phyloP scores from a whole-genome alignment of 2,888 invertebrate genomes.

The Saturnia japonica region DNA sequence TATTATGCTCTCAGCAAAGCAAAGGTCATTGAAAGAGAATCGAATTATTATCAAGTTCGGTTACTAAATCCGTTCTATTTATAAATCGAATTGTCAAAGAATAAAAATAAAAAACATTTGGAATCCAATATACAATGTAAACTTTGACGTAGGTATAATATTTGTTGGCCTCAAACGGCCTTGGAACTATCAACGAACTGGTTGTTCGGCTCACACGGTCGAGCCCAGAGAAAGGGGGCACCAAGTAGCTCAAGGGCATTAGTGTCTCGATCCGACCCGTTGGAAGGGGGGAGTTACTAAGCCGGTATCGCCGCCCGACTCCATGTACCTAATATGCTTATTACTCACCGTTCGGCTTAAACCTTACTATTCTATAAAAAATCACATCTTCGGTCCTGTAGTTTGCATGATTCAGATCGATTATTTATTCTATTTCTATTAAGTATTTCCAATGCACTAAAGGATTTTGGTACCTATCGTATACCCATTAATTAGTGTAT shows the following conservation, averaged over 20 bases:
- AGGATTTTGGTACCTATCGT: not conserved
- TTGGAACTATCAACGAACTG: slow-evolving; percentile 16
- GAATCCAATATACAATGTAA: not conserved
- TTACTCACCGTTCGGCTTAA: not conserved
- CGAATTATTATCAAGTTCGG: no score
- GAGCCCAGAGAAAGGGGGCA: slow-evolving; percentile 22
- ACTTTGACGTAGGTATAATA: slow-evolving; percentile 11
- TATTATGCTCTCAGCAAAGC: no score
- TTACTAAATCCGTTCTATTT: no score
- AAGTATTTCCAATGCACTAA: not conserved
- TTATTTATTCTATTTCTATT: not conserved
- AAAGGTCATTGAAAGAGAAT: no score
- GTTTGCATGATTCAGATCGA: not conserved
- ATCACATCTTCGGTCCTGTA: not conserved
- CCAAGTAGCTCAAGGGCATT: slow-evolving; percentile 21
- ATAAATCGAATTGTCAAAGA: no score
- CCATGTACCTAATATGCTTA: slow-evolving; percentile 28
- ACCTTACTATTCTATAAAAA: not conserved
- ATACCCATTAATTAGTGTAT: not conserved
- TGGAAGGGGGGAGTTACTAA: slow-evolving; percentile 17
- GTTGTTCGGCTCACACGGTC: slow-evolving; percentile 18
- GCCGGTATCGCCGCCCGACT: slow-evolving; percentile 6
- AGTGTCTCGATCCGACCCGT: slow-evolving; percentile 15
- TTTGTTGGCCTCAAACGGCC: slow-evolving; percentile 19
- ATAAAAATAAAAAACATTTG: no score